Evolutionary conservation across 1,140 invertebrate species (phyloP).

Genomic region (Ctenoplectra terminalis): DNA sequence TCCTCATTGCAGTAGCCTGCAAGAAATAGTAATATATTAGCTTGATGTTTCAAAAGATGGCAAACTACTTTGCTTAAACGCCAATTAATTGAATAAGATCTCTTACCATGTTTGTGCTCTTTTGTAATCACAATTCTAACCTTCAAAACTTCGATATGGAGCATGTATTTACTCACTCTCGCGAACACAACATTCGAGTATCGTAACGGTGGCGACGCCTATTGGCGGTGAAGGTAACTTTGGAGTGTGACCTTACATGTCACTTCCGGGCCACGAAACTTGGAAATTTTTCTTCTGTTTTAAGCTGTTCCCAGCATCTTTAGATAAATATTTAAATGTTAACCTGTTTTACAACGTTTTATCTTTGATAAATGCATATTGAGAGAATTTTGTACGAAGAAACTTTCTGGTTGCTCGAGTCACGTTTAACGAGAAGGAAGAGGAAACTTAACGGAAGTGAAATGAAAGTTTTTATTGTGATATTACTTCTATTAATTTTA

Average conservation of each 20-base stretch:
- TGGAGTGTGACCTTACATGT: not conserved
- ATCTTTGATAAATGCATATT: not conserved
- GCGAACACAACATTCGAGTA: not conserved
- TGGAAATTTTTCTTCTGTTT: slow-evolving; percentile 48
- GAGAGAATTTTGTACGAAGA: not conserved
- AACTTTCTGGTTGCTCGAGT: not conserved
- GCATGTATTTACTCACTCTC: not conserved
- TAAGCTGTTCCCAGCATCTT: not conserved
- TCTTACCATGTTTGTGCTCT: slow-evolving; percentile 28
- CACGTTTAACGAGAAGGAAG: too few species aligned
- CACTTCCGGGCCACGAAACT: not conserved
- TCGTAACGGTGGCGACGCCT: not conserved
- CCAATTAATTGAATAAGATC: not conserved
- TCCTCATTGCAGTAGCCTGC: slow-evolving; percentile 72
- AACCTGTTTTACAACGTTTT: slow-evolving; percentile 18
- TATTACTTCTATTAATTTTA: slow-evolving; percentile 14
- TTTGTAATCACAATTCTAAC: not conserved
- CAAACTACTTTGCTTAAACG: not conserved
- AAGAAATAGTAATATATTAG: slow-evolving; percentile 4
- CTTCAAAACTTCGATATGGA: not conserved
- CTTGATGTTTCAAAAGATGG: not conserved
- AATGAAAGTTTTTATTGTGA: not conserved
- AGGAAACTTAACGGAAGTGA: not conserved
- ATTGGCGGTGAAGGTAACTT: not conserved
- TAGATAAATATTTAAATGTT: not conserved